Conservation (phyloP, 2,113 vertebrate species). For the Scolopax mira region DNA sequence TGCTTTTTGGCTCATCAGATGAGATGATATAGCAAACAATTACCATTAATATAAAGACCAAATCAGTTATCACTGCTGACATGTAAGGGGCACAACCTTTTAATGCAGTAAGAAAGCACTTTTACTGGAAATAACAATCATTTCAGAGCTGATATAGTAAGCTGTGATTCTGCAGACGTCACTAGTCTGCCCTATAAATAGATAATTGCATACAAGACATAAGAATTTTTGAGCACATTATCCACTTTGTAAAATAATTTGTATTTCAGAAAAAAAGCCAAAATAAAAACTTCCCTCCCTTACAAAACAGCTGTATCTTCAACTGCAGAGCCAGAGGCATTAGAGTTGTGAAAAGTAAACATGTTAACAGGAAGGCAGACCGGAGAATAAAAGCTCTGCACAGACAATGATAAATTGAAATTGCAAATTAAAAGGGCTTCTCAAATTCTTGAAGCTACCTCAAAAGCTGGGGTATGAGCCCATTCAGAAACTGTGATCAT, state of each 20-base stretch:
- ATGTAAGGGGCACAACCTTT: not conserved
- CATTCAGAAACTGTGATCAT: rapidly evolving
- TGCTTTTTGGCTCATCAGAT: too few relatives aligned
- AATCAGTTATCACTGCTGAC: not conserved
- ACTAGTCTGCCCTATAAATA: not conserved
- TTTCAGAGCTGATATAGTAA: not conserved
- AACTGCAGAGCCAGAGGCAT: not conserved
- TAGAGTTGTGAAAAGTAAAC: not conserved
- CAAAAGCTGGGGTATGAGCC: not conserved
- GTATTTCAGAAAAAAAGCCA: not conserved
- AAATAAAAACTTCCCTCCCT: not conserved
- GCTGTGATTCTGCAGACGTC: not conserved
- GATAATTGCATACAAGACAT: not conserved
- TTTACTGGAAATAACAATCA: not conserved
- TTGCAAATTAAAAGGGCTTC: not conserved
- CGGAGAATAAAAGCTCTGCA: not conserved
- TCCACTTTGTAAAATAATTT: not conserved
- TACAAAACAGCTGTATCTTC: not conserved
- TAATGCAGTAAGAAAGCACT: not conserved
- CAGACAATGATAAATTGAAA: not conserved
- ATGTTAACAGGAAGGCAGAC: not conserved
- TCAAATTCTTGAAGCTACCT: not conserved
- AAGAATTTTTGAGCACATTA: not conserved
- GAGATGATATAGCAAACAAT: not conserved
- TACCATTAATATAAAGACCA: not conserved